phyloP scores from a whole-genome alignment of 2,888 invertebrate species.

The Scaptomyza reducta region DNA sequence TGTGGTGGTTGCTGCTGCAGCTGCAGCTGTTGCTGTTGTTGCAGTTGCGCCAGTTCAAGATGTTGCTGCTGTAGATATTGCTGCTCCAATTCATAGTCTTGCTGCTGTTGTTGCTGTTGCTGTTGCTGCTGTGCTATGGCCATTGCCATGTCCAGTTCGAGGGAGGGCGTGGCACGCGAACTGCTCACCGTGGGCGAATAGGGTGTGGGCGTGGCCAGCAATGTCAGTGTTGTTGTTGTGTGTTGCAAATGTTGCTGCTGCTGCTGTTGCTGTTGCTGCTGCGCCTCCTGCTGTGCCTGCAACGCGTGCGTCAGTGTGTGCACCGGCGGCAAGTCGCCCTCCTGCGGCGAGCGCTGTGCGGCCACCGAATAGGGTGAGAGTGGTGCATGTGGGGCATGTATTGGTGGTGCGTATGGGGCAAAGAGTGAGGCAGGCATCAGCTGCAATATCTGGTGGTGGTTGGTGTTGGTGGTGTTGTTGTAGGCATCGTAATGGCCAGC shows the following conservation, averaged over 20 bases:
- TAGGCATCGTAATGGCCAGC: constrained; percentile 47
- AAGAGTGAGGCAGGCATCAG: constrained; percentile 79
- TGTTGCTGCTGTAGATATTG: constrained; percentile 37
- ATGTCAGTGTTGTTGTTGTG: constrained; percentile 49
- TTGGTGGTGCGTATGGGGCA: constrained; percentile 70
- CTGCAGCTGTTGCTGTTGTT: constrained; percentile 31
- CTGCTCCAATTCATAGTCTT: constrained; percentile 31
- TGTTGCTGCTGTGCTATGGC: constrained; percentile 55
- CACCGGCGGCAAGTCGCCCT: constrained; percentile 81
- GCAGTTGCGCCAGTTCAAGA: constrained; percentile 24
- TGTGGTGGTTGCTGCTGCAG: constrained; percentile 21
- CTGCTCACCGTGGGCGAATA: constrained; percentile 81
- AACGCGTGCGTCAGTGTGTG: constrained; percentile 70
- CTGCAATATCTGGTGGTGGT: constrained; percentile 75
- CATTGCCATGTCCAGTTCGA: constrained; percentile 66
- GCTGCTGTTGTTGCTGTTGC: constrained; percentile 38
- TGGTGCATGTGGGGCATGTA: constrained; percentile 40
- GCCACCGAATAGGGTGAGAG: constrained; percentile 71
- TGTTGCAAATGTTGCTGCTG: constrained; percentile 57
- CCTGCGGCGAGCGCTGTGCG: constrained; percentile 79
- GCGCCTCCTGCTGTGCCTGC: constrained; percentile 71
- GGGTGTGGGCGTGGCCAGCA: constrained; percentile 65
- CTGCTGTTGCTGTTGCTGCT: constrained; percentile 53
- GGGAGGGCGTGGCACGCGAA: constrained; percentile 84
- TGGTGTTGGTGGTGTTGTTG: too few relatives aligned